A percentile compares a stretch with the other conserved stretches of the same genome.
These are phyloP conservation scores for Phortica variegata DNA, from an alignment of 1,140 invertebrate genomes.

Conservation along the genomic window DNA sequence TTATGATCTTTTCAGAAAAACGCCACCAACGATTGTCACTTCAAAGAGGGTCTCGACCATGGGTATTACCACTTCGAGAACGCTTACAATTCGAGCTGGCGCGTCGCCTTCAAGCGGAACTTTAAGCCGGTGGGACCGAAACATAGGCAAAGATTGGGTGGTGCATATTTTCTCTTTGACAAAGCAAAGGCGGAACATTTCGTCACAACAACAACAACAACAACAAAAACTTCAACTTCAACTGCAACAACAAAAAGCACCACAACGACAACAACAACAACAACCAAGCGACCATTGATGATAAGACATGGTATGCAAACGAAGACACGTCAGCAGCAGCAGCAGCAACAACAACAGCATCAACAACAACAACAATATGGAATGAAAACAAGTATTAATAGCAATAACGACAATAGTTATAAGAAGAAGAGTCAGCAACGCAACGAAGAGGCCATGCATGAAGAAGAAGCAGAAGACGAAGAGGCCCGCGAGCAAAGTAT, in stretches of 20 bases:
- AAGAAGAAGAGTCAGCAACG: slow-evolving; percentile 13
- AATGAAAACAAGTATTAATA: slow-evolving; percentile 19
- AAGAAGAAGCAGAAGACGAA: slow-evolving; percentile 12
- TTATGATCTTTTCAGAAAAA: slow-evolving; percentile 33
- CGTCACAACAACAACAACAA: slow-evolving; percentile 2
- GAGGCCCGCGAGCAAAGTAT: slow-evolving; percentile 16
- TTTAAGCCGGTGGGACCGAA: slow-evolving; percentile 38
- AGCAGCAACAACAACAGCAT: slow-evolving; percentile 13
- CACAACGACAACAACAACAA: slow-evolving; percentile 29
- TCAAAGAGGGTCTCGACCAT: slow-evolving; percentile 35
- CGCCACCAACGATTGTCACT: slow-evolving; percentile 48
- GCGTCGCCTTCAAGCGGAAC: slow-evolving; percentile 41
- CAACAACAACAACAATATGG: slow-evolving; percentile 33
- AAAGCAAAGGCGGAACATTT: slow-evolving; percentile 24
- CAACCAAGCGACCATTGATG: not conserved
- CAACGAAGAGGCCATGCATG: slow-evolving; percentile 13
- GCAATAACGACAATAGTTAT: slow-evolving; percentile 4
- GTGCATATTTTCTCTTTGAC: slow-evolving; percentile 33
- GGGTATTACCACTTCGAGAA: slow-evolving; percentile 34
- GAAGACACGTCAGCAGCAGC: slow-evolving; percentile 11
- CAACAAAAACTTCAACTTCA: slow-evolving; percentile 3
- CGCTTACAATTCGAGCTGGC: slow-evolving; percentile 32
- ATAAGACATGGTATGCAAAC: slow-evolving; percentile 14
- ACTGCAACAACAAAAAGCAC: slow-evolving; percentile 15
- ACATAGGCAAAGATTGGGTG: slow-evolving; percentile 23